These are phyloP conservation scores for Odobenus rosmarus DNA, from an alignment of 2,113 vertebrate species.

Conservation along the genomic window DNA sequence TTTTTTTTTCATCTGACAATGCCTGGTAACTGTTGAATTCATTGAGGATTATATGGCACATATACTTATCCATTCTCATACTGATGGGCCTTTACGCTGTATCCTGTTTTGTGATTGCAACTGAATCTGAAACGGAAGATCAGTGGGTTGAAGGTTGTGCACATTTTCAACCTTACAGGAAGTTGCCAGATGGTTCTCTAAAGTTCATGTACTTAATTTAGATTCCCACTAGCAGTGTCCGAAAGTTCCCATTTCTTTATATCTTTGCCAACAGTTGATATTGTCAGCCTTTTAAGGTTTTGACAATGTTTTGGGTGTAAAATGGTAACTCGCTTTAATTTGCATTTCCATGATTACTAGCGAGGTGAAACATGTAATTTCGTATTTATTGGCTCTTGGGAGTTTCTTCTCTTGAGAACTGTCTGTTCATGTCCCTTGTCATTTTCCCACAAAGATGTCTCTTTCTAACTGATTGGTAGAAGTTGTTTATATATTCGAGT, in stretches of 20 bases:
- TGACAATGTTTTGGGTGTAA: slow-evolving; percentile 69
- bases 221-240: not conserved
- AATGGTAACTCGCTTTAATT: slow-evolving; percentile 67
- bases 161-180: not conserved
- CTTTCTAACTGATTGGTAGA: not conserved
- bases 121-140: not conserved
- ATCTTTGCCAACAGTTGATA: slow-evolving; percentile 52
- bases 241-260: slow-evolving; percentile 51
- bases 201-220: not conserved
- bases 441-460: not conserved
- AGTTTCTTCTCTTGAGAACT: slow-evolving; percentile 6
- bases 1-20: not conserved
- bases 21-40: not conserved
- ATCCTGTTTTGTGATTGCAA: not conserved
- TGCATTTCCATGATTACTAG: slow-evolving; percentile 35
- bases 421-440: not conserved
- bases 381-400: slow-evolving; percentile 52
- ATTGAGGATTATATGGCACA: not conserved
- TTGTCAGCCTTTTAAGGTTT: slow-evolving; percentile 60
- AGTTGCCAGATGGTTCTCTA: not conserved
- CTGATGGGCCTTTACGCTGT: not conserved
- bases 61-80: not conserved
- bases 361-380: slow-evolving; percentile 53
- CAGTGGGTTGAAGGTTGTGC: not conserved
- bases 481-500: not conserved